Base-by-base conservation (phyloP, 2,797 vertebrate genomes). In the Poecilia wingei region DNA sequence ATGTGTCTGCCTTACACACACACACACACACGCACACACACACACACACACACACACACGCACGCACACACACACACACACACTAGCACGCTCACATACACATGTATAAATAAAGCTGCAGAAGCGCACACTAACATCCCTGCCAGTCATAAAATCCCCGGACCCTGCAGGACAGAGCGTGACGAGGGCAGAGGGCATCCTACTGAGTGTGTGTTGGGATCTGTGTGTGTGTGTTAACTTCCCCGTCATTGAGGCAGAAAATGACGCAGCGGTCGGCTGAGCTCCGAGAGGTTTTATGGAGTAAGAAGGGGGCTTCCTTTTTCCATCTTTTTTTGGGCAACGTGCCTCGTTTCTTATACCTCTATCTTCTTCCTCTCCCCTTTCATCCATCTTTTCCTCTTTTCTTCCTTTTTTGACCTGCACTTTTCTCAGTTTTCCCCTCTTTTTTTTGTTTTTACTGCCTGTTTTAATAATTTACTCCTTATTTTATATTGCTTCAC, bases 191-290 rank as follows among this genome's bases (percentile, higher is more conserved):
- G 76, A 70, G 80, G 72, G 61, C 14, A 8, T 74, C 61, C 18
- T 18, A 79, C 82, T 82, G 79, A 66, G 72, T 75, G 57, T 72
- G 76, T 71, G 75, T 75, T 31, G 74, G 45, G 61, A 55, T 74
- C 69, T 46, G 71, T 76, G 68, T 72, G 57, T 69, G 76, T 59
- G 81, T 79, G 82, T 86, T 85, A 85, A 82, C 84, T 83, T 86
- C 86, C 83, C 83, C 82, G 84, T 87, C 84, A 69, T 77, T 91
- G 86, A 92, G 87, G 85, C 87, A 87, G 88, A 89, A 91, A 90
- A 91, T 86, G 86, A 91, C 36, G 77, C 84, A 81, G 87, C 57
- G 84, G 76, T 89, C 59, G 77, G 75, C 82, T 86, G 88, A 84
- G 76, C 88, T 88, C 84, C 74, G 81, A 64, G 78, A 80, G 76